phyloP scores from a whole-genome alignment of 2,113 vertebrate genomes.

The Sprattus sprattus region DNA sequence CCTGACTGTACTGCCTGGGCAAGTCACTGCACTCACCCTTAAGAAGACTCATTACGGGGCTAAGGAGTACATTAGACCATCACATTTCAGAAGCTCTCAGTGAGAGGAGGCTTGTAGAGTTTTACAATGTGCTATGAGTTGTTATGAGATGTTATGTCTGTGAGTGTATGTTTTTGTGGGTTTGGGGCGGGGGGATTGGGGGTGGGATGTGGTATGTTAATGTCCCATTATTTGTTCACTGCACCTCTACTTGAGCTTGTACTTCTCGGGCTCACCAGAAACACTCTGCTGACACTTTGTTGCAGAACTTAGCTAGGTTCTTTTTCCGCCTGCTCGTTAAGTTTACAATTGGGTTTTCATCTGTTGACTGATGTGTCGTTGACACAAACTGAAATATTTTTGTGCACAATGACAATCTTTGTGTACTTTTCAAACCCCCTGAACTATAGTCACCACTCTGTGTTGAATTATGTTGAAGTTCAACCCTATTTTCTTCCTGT shows the following conservation, averaged over 20 bases:
- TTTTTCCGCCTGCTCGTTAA: not conserved
- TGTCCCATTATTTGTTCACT: no score
- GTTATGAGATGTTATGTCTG: not conserved
- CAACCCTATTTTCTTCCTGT: not conserved
- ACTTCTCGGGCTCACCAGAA: not conserved
- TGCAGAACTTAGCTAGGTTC: not conserved
- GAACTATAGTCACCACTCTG: not conserved
- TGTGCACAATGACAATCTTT: not conserved
- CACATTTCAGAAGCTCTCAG: slow-evolving; percentile 39
- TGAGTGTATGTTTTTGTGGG: not conserved
- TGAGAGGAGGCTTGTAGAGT: slow-evolving; percentile 21
- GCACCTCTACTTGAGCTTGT: not conserved
- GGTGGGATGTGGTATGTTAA: no score
- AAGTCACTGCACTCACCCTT: slow-evolving; percentile 59
- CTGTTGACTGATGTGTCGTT: not conserved
- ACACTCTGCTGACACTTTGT: not conserved
- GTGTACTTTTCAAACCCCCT: not conserved
- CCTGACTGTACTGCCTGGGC: slow-evolving; percentile 61
- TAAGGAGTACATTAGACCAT: slow-evolving; percentile 56
- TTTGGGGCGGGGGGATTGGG: not conserved
- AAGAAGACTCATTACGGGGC: slow-evolving; percentile 59
- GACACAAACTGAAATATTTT: not conserved
- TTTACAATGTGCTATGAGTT: not conserved
- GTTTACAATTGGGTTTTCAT: not conserved
- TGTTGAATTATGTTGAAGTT: not conserved